A percentile compares a stretch with the other conserved stretches of the same genome.
Conservation (phyloP, 1,140 invertebrate genomes). For the Anastatus disparis region DNA sequence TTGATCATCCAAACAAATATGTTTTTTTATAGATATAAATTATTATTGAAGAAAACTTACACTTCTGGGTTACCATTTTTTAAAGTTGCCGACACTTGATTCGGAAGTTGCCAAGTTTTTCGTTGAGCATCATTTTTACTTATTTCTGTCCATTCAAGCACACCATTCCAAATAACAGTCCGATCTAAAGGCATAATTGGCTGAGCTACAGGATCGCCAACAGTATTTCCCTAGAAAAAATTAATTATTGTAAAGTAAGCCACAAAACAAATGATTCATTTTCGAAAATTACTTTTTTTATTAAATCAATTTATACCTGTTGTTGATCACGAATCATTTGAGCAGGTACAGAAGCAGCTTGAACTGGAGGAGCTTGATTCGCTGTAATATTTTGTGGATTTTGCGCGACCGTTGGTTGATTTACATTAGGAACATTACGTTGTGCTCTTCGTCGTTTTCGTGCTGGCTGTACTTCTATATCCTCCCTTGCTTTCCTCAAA, state of each 20-base stretch:
- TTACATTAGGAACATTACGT: constrained; percentile 56
- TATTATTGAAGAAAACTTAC: constrained; percentile 62
- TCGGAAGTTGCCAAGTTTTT: constrained; percentile 83
- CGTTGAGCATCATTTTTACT: constrained; percentile 78
- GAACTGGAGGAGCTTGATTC: constrained; percentile 50
- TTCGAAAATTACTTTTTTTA: background rate
- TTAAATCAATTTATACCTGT: background rate
- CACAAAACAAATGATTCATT: background rate
- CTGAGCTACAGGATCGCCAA: constrained; percentile 16
- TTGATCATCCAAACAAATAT: too few relatives aligned
- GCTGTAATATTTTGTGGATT: constrained; percentile 58
- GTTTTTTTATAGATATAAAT: background rate
- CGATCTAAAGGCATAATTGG: constrained; percentile 65
- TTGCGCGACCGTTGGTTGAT: constrained; percentile 56
- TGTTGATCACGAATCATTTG: constrained; percentile 56
- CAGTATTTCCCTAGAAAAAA: background rate
- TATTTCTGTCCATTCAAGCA: constrained; percentile 93
- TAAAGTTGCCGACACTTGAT: constrained; percentile 81
- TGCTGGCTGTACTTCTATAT: constrained; percentile 51
- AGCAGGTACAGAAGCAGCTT: constrained; percentile 51
- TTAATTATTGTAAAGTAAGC: background rate
- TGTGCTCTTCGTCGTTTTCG: constrained; percentile 54
- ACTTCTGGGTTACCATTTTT: constrained; percentile 88
- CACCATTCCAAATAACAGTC: constrained; percentile 85
- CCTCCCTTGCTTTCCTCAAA: constrained; percentile 61